These are phyloP conservation scores for Damaliscus lunatus DNA, from an alignment of 2,113 vertebrate genomes.

Conservation along the genomic window DNA sequence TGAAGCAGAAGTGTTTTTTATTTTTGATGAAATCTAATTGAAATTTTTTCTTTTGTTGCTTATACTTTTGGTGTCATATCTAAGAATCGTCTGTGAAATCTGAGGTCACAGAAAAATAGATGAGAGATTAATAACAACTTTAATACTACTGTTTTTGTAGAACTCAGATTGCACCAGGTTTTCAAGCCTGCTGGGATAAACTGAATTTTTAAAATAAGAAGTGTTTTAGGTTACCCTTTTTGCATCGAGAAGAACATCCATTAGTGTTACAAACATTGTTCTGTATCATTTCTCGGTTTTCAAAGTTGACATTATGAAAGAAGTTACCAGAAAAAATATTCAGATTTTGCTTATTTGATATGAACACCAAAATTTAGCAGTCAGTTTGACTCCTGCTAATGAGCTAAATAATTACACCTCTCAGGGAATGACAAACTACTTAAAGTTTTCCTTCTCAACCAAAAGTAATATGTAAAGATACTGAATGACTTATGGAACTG, in stretches of 20 bases:
- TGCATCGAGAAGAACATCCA: conserved; percentile 8
- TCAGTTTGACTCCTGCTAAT: conserved; percentile 42
- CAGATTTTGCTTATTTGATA: neutral
- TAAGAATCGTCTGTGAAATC: neutral
- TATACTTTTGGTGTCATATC: neutral
- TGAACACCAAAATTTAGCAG: conserved; percentile 36
- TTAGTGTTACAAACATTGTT: neutral
- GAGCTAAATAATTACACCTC: conserved; percentile 26
- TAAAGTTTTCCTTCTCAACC: conserved; percentile 20
- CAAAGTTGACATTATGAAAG: neutral
- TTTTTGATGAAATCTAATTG: neutral
- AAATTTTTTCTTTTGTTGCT: neutral
- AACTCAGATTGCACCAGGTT: neutral
- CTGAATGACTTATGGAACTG: conserved; percentile 4
- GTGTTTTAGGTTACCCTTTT: conserved; percentile 5
- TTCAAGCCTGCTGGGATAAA: conserved; percentile 42
- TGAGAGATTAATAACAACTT: neutral
- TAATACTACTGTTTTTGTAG: too few relatives aligned
- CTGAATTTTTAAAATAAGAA: conserved; percentile 56
- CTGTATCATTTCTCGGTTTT: conserved; percentile 20
- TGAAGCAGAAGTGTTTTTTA: neutral
- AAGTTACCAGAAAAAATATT: conserved; percentile 15
- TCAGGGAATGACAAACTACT: conserved; percentile 36
- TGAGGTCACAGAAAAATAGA: neutral
- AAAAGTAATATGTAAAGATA: conserved; percentile 30